Percentiles rank a stretch among this genome's conserved stretches.
Evolutionary conservation across 2,797 vertebrate species (phyloP).

Genomic region (Melanotaenia nigrans): DNA sequence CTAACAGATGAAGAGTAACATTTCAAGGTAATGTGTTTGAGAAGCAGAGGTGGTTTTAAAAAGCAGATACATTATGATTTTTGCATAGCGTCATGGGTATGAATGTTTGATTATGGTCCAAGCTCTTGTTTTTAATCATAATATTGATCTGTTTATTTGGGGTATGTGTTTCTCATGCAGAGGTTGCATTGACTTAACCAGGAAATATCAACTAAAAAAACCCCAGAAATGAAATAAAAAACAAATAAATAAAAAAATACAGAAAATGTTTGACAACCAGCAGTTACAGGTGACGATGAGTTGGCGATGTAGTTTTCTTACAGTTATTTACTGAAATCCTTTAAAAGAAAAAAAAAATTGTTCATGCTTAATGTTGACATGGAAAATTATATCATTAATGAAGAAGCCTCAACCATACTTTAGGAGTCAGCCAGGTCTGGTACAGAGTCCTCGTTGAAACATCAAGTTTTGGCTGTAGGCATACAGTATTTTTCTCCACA

Average conservation of each 20-base stretch:
- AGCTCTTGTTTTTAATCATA: background rate
- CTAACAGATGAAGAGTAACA: conserved; percentile 5
- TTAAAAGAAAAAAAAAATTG: background rate
- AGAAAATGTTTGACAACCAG: background rate
- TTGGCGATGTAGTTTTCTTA: background rate
- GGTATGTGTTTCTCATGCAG: background rate
- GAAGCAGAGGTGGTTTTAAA: conserved; percentile 10
- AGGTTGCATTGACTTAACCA: background rate
- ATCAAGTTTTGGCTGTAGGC: conserved; percentile 43
- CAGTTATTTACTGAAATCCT: conserved; percentile 1
- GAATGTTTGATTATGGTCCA: conserved; percentile 1
- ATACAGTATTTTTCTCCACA: conserved; percentile 29
- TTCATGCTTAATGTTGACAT: background rate
- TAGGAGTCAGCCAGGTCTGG: conserved; percentile 24
- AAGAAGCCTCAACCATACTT: conserved; percentile 18
- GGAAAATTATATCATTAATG: conserved; percentile 2
- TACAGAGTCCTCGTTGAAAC: conserved; percentile 29
- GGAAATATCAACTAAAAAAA: background rate
- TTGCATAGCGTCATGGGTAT: conserved; percentile 1
- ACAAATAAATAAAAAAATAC: background rate
- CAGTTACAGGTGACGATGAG: background rate
- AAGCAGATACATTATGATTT: background rate
- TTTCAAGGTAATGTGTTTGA: conserved; percentile 25
- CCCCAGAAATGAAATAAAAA: too few species aligned
- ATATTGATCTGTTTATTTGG: background rate